Evolutionary conservation across 2,113 vertebrate genomes (phyloP).

Genomic region (Lophochroa leadbeateri): DNA sequence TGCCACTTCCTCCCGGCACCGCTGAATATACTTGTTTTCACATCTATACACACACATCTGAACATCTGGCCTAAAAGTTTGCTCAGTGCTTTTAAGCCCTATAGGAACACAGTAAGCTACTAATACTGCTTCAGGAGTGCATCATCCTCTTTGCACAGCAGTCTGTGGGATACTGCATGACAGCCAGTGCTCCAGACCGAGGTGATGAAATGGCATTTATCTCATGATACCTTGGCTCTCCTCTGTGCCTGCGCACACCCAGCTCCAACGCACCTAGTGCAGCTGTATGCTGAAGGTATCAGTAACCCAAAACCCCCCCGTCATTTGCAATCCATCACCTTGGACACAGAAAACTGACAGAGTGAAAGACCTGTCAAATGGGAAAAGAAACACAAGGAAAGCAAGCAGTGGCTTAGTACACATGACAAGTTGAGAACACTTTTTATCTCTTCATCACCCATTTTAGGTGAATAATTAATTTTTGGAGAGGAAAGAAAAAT

Average conservation of each 20-base stretch:
- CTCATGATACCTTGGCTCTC: neutral
- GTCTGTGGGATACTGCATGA: neutral
- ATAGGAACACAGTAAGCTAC: neutral
- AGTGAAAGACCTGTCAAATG: neutral
- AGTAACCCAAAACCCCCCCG: accelerated
- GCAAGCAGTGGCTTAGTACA: neutral
- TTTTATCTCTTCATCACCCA: neutral
- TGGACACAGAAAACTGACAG: neutral
- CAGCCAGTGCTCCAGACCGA: neutral
- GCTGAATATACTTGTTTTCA: neutral
- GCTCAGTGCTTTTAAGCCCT: neutral
- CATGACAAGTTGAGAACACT: neutral
- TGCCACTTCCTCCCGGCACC: neutral
- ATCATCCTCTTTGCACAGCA: neutral
- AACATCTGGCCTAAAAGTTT: neutral
- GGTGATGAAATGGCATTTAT: neutral
- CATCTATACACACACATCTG: neutral
- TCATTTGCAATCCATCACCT: neutral
- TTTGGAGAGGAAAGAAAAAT: neutral
- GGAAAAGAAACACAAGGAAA: neutral
- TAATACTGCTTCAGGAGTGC: neutral
- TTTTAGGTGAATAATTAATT: neutral
- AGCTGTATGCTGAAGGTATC: neutral
- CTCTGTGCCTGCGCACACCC: neutral
- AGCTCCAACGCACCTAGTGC: neutral